Evolutionary conservation across 2,113 vertebrate species (phyloP).

Genomic region (Pyxicephalus adspersus): DNA sequence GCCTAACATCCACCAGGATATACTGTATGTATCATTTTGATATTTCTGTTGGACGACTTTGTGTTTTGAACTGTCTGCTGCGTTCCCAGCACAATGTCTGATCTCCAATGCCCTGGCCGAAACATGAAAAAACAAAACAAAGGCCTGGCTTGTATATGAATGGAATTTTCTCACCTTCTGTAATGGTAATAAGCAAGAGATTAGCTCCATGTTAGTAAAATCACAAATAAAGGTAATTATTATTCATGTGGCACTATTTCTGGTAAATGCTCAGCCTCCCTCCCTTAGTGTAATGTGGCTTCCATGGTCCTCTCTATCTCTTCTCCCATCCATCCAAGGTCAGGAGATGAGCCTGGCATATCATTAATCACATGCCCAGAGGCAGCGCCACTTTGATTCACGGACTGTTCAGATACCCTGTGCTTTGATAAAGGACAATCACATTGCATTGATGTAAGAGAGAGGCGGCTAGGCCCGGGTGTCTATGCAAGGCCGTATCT

Average conservation of each 20-base stretch:
- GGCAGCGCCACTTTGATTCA: conserved; percentile 21
- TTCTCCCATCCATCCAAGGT: conserved; percentile 35
- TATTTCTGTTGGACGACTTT: no score
- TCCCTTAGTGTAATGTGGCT: neutral
- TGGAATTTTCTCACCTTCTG: neutral
- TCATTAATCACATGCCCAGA: conserved; percentile 38
- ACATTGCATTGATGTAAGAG: neutral
- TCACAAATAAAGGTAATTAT: neutral
- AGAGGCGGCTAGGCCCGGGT: neutral
- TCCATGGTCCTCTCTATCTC: neutral
- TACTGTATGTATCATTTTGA: no score
- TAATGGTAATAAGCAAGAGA: neutral
- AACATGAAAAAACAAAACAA: neutral
- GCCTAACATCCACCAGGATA: no score
- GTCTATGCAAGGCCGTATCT: no score
- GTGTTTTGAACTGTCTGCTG: no score
- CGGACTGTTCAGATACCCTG: conserved; percentile 20
- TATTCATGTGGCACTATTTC: neutral
- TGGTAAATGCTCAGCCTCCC: neutral
- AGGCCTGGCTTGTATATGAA: neutral
- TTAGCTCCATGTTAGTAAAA: neutral
- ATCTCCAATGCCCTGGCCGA: no score
- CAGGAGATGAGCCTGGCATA: neutral
- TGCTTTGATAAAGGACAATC: conserved; percentile 47
- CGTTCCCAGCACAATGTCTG: no score